These are phyloP conservation scores for Tethea ocularis DNA, from an alignment of 2,888 invertebrate genomes.

Conservation along the genomic window DNA sequence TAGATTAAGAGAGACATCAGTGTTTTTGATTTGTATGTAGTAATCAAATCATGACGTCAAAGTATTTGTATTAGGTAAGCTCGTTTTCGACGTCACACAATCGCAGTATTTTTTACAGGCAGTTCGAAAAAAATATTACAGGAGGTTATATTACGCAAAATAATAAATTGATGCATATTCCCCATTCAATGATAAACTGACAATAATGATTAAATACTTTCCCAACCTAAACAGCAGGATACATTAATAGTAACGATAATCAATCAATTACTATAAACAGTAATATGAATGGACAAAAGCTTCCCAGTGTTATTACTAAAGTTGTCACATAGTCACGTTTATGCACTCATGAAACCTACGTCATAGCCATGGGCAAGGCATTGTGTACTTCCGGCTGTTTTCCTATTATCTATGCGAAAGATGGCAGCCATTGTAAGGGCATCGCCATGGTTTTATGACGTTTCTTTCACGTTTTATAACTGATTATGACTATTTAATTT, in stretches of 20 bases:
- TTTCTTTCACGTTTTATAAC: conserved; percentile 6
- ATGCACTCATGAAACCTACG: not conserved
- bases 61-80: too few relatives aligned
- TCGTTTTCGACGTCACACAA: too few relatives aligned
- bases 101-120: too few relatives aligned
- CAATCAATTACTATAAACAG: not conserved
- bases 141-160: too few relatives aligned
- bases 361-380: not conserved
- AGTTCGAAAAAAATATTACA: too few relatives aligned
- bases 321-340: not conserved
- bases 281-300: conserved; percentile 1
- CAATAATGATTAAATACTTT: not conserved
- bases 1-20: too few relatives aligned
- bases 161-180: too few relatives aligned
- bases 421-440: not conserved
- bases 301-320: not conserved
- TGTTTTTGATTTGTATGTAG: too few relatives aligned
- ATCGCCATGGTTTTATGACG: not conserved
- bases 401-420: not conserved
- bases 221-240: not conserved
- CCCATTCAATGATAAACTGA: not conserved
- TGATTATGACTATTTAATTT: conserved; percentile 5
- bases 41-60: too few relatives aligned
- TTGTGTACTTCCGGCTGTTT: not conserved
- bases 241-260: not conserved